Evolutionary conservation across 1,140 invertebrate genomes (phyloP).

Genomic region (Riptortus pedestris): DNA sequence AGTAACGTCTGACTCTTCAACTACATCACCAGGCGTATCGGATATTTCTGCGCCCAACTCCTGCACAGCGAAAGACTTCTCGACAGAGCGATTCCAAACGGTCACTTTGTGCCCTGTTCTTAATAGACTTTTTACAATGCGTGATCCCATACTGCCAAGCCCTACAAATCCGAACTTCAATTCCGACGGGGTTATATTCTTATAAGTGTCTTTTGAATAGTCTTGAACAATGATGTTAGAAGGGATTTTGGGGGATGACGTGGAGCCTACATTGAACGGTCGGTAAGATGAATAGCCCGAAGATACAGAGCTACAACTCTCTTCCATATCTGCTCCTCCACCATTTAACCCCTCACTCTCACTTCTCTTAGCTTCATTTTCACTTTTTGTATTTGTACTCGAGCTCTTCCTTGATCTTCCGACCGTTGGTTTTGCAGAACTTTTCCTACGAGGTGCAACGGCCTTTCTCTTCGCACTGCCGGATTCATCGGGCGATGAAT

Average conservation of each 20-base stretch:
- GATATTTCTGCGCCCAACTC: slow-evolving; percentile 43
- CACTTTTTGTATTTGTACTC: no score
- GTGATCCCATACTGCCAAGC: slow-evolving; percentile 90
- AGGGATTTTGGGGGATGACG: background rate
- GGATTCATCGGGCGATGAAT: no score
- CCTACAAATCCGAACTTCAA: slow-evolving; percentile 91
- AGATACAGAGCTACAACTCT: background rate
- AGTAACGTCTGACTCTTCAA: slow-evolving; percentile 80
- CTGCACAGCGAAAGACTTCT: slow-evolving; percentile 67
- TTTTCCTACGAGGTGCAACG: no score
- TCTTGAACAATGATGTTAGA: no score
- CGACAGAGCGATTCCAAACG: slow-evolving; percentile 85
- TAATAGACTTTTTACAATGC: slow-evolving; percentile 89
- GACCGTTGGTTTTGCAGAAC: no score
- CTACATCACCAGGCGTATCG: slow-evolving; percentile 79
- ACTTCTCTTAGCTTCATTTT: no score
- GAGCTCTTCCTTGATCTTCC: no score
- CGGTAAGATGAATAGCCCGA: background rate
- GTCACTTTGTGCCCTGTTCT: slow-evolving; percentile 87
- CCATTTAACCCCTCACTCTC: no score
- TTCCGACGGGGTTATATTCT: slow-evolving; percentile 65
- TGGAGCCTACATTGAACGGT: no score
- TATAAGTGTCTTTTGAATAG: slow-evolving; percentile 41
- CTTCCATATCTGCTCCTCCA: background rate
- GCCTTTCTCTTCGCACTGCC: no score